Evolutionary conservation across 2,113 vertebrate genomes (phyloP), one percentile per base, ranked within the genome.

Genomic region (Aegypius monachus): DNA sequence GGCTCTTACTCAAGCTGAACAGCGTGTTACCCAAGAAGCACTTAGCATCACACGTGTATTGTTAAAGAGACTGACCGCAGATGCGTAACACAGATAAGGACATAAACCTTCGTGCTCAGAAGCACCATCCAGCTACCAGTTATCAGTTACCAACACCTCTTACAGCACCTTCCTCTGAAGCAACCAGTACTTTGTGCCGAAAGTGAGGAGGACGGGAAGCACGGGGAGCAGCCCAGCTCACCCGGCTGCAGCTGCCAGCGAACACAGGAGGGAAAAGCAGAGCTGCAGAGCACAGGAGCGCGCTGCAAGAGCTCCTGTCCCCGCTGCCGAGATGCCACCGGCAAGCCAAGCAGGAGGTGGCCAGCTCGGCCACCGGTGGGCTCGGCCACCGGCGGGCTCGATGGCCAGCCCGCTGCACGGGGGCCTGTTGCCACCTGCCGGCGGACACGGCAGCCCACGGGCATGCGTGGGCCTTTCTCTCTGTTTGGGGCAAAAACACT

Each of bases 1-100:
- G 36, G 22, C 55, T 9, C 1, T 14, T 4, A 2, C 23, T 27
- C 29, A 2, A 6, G 19, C 36, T 14, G 31, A n/a, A 6, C 32
- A 16, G 32, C 4, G 1, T 0, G 10, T 10, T 25, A 18, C 63
- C 45, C 56, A 17, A 32, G 73, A 21, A 78, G 45, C 53, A 14
- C 73, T 36, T 5, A 19, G 73, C 16, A 5, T 18, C 74, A 27
- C 34, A 16, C 11, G 3, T 6, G 34, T 13, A 8, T 45, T 12
- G 13, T 34, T 32, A 32, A 21, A 43, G 65, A 19, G 40, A 40
- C 11, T 1, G n/a, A 40, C 22, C 9, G 4, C 47, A 16, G 66
- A 42, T 8, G 34, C 48, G 2, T 14, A 27, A 2, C 40, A 19
- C 47, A 9, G 34, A 10, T 16, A 18, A 62, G 38, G 19, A 15